A percentile compares a stretch with the other conserved stretches of the same genome.
phyloP scores from a whole-genome alignment of 1,140 invertebrate species.

The Papilio polytes region DNA sequence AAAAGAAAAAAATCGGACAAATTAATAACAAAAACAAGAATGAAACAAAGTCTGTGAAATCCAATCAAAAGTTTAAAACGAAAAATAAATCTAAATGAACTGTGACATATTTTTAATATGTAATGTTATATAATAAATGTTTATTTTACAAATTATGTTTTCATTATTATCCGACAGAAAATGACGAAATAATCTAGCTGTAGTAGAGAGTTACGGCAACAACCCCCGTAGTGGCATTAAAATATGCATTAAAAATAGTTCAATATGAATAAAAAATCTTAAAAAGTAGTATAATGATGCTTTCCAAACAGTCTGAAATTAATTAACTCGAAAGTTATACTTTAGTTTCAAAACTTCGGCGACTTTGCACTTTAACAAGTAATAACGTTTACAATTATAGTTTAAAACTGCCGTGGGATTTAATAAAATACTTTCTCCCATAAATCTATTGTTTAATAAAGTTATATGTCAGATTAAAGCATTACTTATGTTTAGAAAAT shows the following conservation, averaged over 20 bases:
- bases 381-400: neutral
- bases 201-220: no score
- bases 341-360: neutral
- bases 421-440: constrained; percentile 4
- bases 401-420: constrained; percentile 5
- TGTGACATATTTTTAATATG: constrained; percentile 35
- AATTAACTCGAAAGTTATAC: constrained; percentile 1
- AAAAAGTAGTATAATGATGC: neutral
- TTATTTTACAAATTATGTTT: constrained; percentile 27
- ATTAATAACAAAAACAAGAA: constrained; percentile 47
- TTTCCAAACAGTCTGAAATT: constrained; percentile 15
- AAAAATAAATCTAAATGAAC: constrained; percentile 39
- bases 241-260: neutral
- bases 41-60: constrained; percentile 60
- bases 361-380: neutral
- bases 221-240: no score
- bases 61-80: constrained; percentile 49
- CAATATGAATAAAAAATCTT: neutral
- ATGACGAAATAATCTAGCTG: no score
- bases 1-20: constrained; percentile 63
- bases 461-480: neutral
- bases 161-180: neutral
- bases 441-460: neutral
- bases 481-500: neutral
- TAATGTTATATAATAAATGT: constrained; percentile 36